Percentiles rank a stretch among this genome's conserved stretches.
These are phyloP conservation scores for Argopecten irradians DNA, from an alignment of 1,140 invertebrate species.

Conservation along the genomic window DNA sequence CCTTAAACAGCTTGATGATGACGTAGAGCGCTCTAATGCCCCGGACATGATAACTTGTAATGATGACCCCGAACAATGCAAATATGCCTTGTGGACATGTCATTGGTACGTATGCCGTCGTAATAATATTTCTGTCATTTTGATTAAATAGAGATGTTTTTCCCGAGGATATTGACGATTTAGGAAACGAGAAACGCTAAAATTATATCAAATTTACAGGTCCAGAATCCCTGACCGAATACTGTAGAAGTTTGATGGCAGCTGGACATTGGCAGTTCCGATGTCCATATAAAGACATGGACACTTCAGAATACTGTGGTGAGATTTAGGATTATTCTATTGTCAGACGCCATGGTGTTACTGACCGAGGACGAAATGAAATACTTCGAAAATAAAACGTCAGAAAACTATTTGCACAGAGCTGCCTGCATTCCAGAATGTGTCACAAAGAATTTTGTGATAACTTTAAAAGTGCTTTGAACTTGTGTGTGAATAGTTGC, in stretches of 20 bases:
- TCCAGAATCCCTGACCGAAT: slow-evolving; percentile 52
- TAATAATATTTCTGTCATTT: background rate
- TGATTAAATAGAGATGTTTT: background rate
- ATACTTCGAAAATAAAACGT: slow-evolving; percentile 47
- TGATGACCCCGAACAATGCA: slow-evolving; percentile 51
- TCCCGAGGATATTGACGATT: background rate
- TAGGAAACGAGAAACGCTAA: background rate
- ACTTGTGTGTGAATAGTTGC: too few relatives aligned
- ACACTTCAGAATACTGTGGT: slow-evolving; percentile 26
- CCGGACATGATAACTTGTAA: slow-evolving; percentile 59
- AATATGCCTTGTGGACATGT: slow-evolving; percentile 61
- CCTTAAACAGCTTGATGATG: slow-evolving; percentile 47
- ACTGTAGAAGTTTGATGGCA: slow-evolving; percentile 46
- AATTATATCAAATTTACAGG: slow-evolving; percentile 12
- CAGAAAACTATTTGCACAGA: slow-evolving; percentile 49
- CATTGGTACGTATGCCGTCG: slow-evolving; percentile 36
- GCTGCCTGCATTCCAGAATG: slow-evolving; percentile 49
- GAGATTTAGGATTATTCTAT: slow-evolving; percentile 40
- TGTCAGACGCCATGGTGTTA: slow-evolving; percentile 42
- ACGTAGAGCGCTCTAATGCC: slow-evolving; percentile 51
- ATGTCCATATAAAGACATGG: slow-evolving; percentile 40
- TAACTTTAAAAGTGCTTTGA: too few relatives aligned
- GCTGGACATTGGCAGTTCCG: slow-evolving; percentile 45
- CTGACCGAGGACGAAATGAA: slow-evolving; percentile 44
- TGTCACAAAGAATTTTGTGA: too few relatives aligned